Conservation (phyloP, 2,888 invertebrate genomes). For the Sthenelais limicola region DNA sequence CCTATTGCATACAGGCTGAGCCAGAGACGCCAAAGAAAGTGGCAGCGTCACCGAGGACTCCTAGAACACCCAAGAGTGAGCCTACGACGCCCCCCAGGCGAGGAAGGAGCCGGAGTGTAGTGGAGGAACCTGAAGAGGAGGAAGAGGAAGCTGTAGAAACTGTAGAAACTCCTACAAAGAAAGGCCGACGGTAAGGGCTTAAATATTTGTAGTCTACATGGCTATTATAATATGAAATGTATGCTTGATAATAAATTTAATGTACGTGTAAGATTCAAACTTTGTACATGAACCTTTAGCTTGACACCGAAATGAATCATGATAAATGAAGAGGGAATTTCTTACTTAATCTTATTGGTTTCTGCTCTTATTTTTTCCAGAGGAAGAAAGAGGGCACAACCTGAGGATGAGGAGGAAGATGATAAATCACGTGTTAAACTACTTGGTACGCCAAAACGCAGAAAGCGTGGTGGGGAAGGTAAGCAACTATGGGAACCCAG, state of each 20-base stretch:
- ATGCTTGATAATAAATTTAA: too few relatives aligned
- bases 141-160: too few relatives aligned
- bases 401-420: slow-evolving; percentile 40
- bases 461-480: slow-evolving; percentile 27
- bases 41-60: not conserved
- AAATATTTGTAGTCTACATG: too few relatives aligned
- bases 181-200: too few relatives aligned
- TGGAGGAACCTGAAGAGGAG: slow-evolving; percentile 1
- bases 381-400: not conserved
- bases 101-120: not conserved
- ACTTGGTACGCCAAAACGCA: slow-evolving; percentile 21
- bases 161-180: too few relatives aligned
- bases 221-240: too few relatives aligned
- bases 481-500: too few relatives aligned
- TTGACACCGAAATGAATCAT: not conserved
- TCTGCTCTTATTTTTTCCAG: not conserved
- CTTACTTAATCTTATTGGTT: too few relatives aligned
- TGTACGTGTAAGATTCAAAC: not conserved
- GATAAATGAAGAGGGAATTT: too few relatives aligned
- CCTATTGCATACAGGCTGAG: slow-evolving; percentile 1
- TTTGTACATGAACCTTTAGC: not conserved
- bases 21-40: slow-evolving; percentile 15
- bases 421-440: not conserved
- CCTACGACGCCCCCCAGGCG: slow-evolving; percentile 1
- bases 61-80: not conserved